Conservation (phyloP, 2,113 vertebrate genomes). For the Nesogale talazaci region DNA sequence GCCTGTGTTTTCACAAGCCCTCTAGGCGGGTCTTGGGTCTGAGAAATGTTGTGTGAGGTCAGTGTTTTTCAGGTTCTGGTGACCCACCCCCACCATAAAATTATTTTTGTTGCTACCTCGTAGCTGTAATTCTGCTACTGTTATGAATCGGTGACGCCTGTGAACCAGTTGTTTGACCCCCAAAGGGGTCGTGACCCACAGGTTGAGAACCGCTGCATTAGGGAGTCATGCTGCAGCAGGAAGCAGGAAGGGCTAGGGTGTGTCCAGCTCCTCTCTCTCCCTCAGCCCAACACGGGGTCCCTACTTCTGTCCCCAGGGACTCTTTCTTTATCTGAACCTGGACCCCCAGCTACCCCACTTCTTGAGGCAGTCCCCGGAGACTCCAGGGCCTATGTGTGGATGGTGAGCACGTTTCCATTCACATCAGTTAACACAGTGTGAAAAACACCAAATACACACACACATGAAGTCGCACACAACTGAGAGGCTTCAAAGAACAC, state of each 20-base stretch:
- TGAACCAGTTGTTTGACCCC: too few relatives aligned
- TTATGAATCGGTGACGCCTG: too few relatives aligned
- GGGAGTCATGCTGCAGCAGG: accelerated
- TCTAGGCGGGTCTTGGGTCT: neutral
- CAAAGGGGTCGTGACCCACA: too few relatives aligned
- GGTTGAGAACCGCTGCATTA: too few relatives aligned
- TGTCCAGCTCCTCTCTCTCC: neutral
- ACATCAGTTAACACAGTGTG: neutral
- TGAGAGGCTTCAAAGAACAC: too few relatives aligned
- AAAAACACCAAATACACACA: too few relatives aligned
- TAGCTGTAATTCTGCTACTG: too few relatives aligned
- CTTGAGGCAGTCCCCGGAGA: neutral
- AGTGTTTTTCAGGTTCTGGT: too few relatives aligned
- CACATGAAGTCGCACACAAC: too few relatives aligned
- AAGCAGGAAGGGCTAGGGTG: too few relatives aligned
- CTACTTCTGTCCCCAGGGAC: neutral
- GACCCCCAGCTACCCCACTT: neutral
- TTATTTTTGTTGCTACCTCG: too few relatives aligned
- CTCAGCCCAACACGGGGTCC: neutral
- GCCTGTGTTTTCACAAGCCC: neutral
- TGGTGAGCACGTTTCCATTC: neutral
- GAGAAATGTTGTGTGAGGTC: neutral
- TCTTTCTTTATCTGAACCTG: neutral
- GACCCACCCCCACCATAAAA: too few relatives aligned
- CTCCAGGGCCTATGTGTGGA: neutral